These are phyloP conservation scores for Pyrgilauda ruficollis DNA, from an alignment of 2,113 vertebrate species.

Conservation along the genomic window DNA sequence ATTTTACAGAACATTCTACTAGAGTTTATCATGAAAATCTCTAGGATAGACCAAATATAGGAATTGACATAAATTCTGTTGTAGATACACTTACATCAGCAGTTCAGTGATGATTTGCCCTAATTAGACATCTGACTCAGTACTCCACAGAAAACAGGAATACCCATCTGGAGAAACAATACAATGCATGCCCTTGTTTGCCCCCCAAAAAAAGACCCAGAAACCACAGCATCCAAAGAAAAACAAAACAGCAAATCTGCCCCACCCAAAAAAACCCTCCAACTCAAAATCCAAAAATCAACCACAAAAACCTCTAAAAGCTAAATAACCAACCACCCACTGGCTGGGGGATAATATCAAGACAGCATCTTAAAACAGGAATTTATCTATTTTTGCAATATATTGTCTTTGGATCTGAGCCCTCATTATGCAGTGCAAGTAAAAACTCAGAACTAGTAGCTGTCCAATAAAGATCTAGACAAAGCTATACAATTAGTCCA, in stretches of 20 bases:
- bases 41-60: neutral
- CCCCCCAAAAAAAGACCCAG: neutral
- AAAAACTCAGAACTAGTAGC: neutral
- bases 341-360: neutral
- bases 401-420: neutral
- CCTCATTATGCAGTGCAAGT: neutral
- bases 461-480: neutral
- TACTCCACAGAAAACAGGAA: neutral
- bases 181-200: fast-evolving
- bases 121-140: neutral
- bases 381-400: neutral
- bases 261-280: fast-evolving
- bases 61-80: neutral
- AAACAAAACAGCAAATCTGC: neutral
- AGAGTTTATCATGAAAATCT: neutral
- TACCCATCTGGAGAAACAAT: neutral
- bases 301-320: neutral
- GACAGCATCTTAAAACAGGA: neutral
- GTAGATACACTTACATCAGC: neutral
- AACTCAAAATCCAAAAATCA: neutral
- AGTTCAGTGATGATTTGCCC: neutral
- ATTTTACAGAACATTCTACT: neutral
- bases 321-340: neutral
- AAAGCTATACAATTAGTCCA: neutral
- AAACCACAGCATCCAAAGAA: neutral